Evolutionary conservation across 2,113 vertebrate species (phyloP).

Genomic region (Dendrocopos noguchii): DNA sequence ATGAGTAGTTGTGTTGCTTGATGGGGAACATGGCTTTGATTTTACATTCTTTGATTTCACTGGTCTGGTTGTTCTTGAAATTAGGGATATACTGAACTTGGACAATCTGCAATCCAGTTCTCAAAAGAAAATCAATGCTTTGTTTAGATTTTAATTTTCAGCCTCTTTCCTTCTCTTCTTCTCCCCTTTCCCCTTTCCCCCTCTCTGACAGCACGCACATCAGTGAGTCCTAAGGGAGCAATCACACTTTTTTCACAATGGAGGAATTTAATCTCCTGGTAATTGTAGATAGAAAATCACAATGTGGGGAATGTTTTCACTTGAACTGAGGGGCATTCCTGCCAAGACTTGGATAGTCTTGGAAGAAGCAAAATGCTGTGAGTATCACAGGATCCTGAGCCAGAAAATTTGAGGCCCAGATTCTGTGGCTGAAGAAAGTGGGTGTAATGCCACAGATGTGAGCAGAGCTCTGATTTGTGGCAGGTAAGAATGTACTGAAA

Average conservation of each 20-base stretch:
- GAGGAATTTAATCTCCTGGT: neutral
- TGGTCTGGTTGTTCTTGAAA: neutral
- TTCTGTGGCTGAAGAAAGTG: neutral
- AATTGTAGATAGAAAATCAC: neutral
- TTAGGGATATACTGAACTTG: neutral
- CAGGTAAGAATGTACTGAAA: neutral
- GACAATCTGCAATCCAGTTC: neutral
- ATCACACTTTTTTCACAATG: accelerated
- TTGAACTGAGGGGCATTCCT: neutral
- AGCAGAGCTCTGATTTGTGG: neutral
- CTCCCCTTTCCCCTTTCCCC: neutral
- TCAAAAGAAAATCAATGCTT: neutral
- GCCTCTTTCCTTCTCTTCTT: neutral
- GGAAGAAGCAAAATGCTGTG: neutral
- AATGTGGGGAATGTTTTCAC: neutral
- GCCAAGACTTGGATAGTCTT: neutral
- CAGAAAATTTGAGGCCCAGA: accelerated
- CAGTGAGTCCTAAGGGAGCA: neutral
- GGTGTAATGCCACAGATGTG: neutral
- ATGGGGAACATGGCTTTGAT: neutral
- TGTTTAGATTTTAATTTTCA: neutral
- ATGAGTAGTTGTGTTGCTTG: too few species aligned
- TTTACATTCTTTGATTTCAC: neutral
- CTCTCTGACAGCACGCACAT: neutral
- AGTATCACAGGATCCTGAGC: neutral